These are phyloP conservation scores for Gobius niger DNA, from an alignment of 2,113 vertebrate genomes.

Conservation along the genomic window DNA sequence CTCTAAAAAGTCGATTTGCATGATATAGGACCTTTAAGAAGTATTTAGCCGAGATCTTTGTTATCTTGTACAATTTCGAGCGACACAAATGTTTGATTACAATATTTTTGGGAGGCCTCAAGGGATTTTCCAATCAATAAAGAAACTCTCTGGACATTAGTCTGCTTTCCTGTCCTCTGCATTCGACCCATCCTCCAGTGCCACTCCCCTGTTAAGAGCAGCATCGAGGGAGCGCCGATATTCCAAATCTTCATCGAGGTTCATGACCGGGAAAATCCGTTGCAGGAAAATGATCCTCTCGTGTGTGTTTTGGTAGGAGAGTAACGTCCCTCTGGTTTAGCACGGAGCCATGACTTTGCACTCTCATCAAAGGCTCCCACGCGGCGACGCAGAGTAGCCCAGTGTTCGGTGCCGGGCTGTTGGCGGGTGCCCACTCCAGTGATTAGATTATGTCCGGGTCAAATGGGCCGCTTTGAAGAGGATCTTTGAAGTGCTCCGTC, in stretches of 20 bases:
- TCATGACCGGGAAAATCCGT: not conserved
- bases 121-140: no score
- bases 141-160: no score
- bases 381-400: constrained; percentile 19
- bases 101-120: no score
- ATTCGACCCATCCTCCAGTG: no score
- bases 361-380: constrained; percentile 58
- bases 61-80: no score
- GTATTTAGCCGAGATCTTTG: no score
- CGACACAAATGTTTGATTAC: no score
- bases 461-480: constrained; percentile 64
- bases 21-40: no score
- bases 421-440: constrained; percentile 52
- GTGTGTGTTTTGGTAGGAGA: not conserved
- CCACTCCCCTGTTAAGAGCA: no score
- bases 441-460: constrained; percentile 71
- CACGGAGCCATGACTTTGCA: constrained; percentile 30
- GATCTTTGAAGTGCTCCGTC: constrained; percentile 67
- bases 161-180: no score
- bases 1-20: no score
- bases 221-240: not conserved
- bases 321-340: constrained; percentile 56
- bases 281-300: not conserved
- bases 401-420: constrained; percentile 30
- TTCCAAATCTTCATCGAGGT: not conserved